These are phyloP conservation scores for Carcharodon carcharias DNA, from an alignment of 2,797 vertebrate genomes.

Conservation along the genomic window DNA sequence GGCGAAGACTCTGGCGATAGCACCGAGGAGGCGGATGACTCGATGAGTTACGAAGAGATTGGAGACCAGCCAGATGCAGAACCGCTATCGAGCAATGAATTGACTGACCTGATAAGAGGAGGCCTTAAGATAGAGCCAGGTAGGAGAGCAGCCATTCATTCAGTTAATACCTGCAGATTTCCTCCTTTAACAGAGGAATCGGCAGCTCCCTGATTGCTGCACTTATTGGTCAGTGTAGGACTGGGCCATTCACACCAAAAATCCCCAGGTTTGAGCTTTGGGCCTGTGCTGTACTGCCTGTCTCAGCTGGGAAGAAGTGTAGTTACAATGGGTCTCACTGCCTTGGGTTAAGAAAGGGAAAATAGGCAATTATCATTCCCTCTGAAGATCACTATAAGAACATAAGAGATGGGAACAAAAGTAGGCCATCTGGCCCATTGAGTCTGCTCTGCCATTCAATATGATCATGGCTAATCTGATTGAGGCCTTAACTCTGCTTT, in stretches of 20 bases:
- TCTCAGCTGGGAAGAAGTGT: background rate
- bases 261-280: background rate
- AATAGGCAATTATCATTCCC: background rate
- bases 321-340: background rate
- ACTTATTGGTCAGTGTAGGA: background rate
- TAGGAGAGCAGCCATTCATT: background rate
- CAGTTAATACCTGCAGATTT: background rate
- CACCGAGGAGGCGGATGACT: constrained; percentile 38
- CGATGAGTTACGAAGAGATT: constrained; percentile 42
- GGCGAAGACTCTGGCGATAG: constrained; percentile 42
- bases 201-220: background rate
- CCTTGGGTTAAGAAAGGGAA: background rate
- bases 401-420: too few relatives aligned
- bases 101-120: background rate
- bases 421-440: too few relatives aligned
- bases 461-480: too few relatives aligned
- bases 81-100: constrained; percentile 1
- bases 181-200: background rate
- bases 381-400: background rate
- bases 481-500: too few relatives aligned
- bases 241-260: background rate
- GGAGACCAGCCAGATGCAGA: constrained; percentile 38
- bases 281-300: background rate
- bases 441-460: too few relatives aligned
- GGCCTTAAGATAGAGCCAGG: constrained; percentile 8